Conservation (phyloP, 2,888 invertebrate species). For the Chirona hameri region DNA sequence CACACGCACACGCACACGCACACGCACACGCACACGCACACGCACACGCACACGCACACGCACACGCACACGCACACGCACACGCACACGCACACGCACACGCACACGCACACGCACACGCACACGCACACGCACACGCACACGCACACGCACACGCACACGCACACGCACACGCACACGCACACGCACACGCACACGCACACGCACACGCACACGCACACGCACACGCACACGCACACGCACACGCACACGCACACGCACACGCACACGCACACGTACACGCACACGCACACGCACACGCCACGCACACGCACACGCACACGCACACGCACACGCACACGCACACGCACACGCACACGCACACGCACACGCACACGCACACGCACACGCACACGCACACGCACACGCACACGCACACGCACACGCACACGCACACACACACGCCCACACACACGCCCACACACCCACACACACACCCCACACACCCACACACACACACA, state of each 20-base stretch:
- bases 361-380: neutral
- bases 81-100: slow-evolving; percentile 1
- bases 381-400: neutral
- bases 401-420: neutral
- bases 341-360: neutral
- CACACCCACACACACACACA: too few species aligned
- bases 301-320: too few species aligned
- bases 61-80: slow-evolving; percentile 4
- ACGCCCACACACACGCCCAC: too few species aligned
- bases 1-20: neutral
- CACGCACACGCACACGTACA: too few species aligned
- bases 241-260: neutral
- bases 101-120: neutral
- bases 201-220: neutral
- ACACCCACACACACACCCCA: too few species aligned
- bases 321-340: too few species aligned
- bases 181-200: neutral
- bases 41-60: neutral
- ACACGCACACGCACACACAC: too few species aligned
- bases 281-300: too few species aligned
- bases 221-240: neutral
- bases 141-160: slow-evolving; percentile 28
- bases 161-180: neutral
- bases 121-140: slow-evolving; percentile 13
- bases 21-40: neutral